phyloP scores from a whole-genome alignment of 2,113 vertebrate species.

The Cairina moschata region DNA sequence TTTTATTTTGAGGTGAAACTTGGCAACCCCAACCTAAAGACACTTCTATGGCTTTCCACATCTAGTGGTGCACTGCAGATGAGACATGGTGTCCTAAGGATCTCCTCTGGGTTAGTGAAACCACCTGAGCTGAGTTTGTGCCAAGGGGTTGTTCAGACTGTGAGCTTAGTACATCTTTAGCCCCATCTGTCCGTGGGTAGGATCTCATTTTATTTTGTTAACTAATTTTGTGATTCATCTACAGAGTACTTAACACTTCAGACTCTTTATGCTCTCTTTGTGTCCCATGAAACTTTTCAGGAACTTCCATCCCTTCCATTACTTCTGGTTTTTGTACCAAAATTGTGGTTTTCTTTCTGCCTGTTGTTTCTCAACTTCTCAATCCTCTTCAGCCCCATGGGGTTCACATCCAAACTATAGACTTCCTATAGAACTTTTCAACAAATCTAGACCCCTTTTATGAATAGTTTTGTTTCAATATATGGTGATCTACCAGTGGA shows the following conservation, averaged over 20 bases:
- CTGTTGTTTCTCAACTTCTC: neutral
- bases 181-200: neutral
- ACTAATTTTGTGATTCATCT: neutral
- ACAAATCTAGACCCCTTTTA: neutral
- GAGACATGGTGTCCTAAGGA: neutral
- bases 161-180: neutral
- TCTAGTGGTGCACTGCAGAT: neutral
- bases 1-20: neutral
- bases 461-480: neutral
- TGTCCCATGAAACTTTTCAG: neutral
- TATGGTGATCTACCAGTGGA: neutral
- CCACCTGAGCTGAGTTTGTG: neutral
- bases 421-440: neutral
- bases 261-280: neutral
- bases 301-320: neutral
- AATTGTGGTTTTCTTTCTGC: accelerated
- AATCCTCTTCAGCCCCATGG: neutral
- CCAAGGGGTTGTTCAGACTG: neutral
- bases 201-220: neutral
- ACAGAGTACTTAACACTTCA: neutral
- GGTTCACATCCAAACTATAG: neutral
- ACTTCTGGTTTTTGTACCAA: neutral
- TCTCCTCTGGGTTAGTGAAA: neutral
- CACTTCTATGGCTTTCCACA: neutral
- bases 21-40: neutral